These are phyloP conservation scores for Bryconaethiops microstoma DNA, from an alignment of 2,797 vertebrate species.

Conservation along the genomic window DNA sequence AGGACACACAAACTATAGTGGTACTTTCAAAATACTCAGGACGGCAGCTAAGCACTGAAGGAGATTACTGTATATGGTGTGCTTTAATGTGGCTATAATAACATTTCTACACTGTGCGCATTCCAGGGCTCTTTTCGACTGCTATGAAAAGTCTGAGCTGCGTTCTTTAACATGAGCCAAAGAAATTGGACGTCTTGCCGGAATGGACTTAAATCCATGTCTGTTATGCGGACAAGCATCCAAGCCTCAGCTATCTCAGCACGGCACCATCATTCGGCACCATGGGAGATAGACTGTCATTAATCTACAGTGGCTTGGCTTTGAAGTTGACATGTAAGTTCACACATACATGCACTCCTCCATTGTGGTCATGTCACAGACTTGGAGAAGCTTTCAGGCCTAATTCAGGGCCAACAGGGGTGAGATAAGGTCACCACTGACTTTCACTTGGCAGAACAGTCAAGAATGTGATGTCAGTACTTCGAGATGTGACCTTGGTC, in stretches of 20 bases:
- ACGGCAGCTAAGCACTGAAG: neutral
- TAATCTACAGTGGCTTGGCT: slow-evolving; percentile 22
- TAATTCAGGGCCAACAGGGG: slow-evolving; percentile 5
- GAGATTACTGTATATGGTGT: neutral
- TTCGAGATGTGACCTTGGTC: slow-evolving; percentile 42
- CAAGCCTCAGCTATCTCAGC: neutral
- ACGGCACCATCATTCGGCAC: neutral
- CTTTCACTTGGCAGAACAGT: slow-evolving; percentile 26
- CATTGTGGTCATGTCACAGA: slow-evolving; percentile 10
- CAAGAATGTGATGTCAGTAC: slow-evolving; percentile 28
- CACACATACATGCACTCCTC: slow-evolving; percentile 16
- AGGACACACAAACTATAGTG: neutral
- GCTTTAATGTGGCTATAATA: neutral
- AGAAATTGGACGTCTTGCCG: neutral
- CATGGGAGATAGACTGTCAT: neutral
- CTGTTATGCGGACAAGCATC: neutral
- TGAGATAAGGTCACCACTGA: slow-evolving; percentile 18
- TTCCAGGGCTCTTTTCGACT: neutral
- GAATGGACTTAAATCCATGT: slow-evolving; percentile 12
- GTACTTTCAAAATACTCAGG: neutral
- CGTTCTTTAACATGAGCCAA: neutral
- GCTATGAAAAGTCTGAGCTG: neutral
- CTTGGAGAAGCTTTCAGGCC: slow-evolving; percentile 1
- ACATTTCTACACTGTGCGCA: neutral
- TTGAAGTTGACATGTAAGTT: slow-evolving; percentile 7